Evolutionary conservation across 2,113 vertebrate genomes (phyloP).

Genomic region (Zapus hudsonius): DNA sequence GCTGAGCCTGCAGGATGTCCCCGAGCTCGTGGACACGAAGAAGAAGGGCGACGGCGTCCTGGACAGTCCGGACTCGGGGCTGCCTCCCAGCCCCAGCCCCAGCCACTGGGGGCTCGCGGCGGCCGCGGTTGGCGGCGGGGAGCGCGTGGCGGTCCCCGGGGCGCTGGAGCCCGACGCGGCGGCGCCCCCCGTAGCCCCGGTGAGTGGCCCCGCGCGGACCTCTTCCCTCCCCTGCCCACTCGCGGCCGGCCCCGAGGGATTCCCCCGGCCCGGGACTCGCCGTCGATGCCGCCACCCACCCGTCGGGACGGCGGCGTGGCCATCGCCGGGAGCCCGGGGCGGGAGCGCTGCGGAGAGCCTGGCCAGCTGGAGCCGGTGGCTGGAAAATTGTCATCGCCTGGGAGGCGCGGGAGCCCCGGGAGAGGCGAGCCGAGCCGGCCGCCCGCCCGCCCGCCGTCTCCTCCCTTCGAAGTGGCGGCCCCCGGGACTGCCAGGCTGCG

Average conservation of each 20-base stretch:
- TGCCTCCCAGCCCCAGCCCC: slow-evolving; percentile 92
- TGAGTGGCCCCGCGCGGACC: slow-evolving; percentile 39
- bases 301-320: slow-evolving; percentile 62
- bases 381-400: slow-evolving; percentile 79
- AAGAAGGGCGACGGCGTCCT: slow-evolving; percentile 89
- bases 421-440: slow-evolving; percentile 29
- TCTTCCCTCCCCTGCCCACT: too few relatives aligned
- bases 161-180: slow-evolving; percentile 67
- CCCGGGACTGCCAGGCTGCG: slow-evolving; percentile 46
- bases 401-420: slow-evolving; percentile 73
- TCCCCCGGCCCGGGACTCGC: background rate
- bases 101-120: slow-evolving; percentile 87
- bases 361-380: slow-evolving; percentile 79
- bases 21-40: slow-evolving; percentile 90
- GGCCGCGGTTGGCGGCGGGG: slow-evolving; percentile 73
- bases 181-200: slow-evolving; percentile 59
- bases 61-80: slow-evolving; percentile 93
- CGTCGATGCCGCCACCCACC: slow-evolving; percentile 25
- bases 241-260: too few relatives aligned
- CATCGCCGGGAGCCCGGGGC: slow-evolving; percentile 63
- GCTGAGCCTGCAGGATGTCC: slow-evolving; percentile 90
- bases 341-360: slow-evolving; percentile 54
- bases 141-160: slow-evolving; percentile 60
- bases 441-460: slow-evolving; percentile 57
- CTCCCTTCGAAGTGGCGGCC: slow-evolving; percentile 57